Conservation (phyloP, 2,888 invertebrate genomes). For the Mantis religiosa region DNA sequence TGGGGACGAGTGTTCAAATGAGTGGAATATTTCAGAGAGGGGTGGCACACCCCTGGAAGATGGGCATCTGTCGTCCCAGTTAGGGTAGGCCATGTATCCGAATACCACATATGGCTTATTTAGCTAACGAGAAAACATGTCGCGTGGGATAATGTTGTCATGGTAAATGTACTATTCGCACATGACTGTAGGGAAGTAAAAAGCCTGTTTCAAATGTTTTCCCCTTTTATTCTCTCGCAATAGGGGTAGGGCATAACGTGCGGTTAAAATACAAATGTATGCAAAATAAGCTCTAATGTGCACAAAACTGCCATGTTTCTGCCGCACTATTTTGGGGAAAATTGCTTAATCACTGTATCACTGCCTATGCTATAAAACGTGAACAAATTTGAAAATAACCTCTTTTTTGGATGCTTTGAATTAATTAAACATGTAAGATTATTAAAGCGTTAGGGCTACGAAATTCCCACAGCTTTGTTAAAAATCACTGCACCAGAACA, state of each 20-base stretch:
- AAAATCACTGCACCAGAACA: not conserved
- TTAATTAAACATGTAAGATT: not conserved
- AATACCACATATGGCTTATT: constrained; percentile 13
- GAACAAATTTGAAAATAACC: not conserved
- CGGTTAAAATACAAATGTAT: not conserved
- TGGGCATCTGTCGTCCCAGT: not conserved
- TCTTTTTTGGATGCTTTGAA: not conserved
- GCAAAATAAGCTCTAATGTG: not conserved
- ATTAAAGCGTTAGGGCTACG: not conserved
- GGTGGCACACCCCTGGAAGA: not conserved
- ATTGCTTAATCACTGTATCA: not conserved
- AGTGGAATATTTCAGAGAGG: not conserved
- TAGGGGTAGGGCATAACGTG: not conserved
- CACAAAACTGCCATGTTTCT: not conserved
- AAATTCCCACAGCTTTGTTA: not conserved
- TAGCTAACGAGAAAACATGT: not conserved
- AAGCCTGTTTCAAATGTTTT: not conserved
- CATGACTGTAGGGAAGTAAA: not conserved
- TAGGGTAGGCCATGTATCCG: not conserved
- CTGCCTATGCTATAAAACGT: not conserved
- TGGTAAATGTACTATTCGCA: not conserved
- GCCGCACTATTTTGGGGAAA: not conserved
- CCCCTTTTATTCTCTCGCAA: not conserved
- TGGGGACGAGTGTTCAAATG: not conserved
- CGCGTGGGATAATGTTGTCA: not conserved